Percentiles rank a stretch among this genome's conserved stretches.
Conservation (phyloP, 2,888 invertebrate genomes). For the Villa cingulata region DNA sequence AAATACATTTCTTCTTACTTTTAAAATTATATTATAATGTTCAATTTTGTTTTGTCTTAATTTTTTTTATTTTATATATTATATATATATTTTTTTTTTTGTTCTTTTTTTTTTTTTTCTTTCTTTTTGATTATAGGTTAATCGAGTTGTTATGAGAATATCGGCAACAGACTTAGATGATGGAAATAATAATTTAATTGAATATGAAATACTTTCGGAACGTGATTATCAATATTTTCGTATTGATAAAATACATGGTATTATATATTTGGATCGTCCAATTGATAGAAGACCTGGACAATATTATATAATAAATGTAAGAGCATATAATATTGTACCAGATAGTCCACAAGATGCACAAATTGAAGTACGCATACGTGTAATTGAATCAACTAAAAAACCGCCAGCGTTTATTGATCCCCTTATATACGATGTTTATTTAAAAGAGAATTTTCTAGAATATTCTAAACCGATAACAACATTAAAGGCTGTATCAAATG, state of each 20-base stretch:
- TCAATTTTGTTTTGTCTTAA: no score
- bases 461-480: constrained; percentile 56
- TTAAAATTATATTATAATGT: no score
- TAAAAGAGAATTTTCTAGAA: constrained; percentile 62
- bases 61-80: no score
- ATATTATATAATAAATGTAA: constrained; percentile 31
- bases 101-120: constrained; percentile 11
- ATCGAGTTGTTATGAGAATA: constrained; percentile 67
- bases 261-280: constrained; percentile 49
- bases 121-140: constrained; percentile 24
- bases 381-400: constrained; percentile 78
- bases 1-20: no score
- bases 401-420: constrained; percentile 59
- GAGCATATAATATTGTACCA: constrained; percentile 31
- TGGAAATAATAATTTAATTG: constrained; percentile 75
- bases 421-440: constrained; percentile 40
- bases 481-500: constrained; percentile 64
- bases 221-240: constrained; percentile 55
- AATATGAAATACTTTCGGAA: constrained; percentile 43
- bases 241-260: constrained; percentile 70
- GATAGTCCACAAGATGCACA: constrained; percentile 44
- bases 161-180: constrained; percentile 88
- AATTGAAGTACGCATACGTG: constrained; percentile 68
- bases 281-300: constrained; percentile 33
- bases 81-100: background rate